Conservation (phyloP, 2,888 invertebrate genomes). For the Chymomyza fuscimana region DNA sequence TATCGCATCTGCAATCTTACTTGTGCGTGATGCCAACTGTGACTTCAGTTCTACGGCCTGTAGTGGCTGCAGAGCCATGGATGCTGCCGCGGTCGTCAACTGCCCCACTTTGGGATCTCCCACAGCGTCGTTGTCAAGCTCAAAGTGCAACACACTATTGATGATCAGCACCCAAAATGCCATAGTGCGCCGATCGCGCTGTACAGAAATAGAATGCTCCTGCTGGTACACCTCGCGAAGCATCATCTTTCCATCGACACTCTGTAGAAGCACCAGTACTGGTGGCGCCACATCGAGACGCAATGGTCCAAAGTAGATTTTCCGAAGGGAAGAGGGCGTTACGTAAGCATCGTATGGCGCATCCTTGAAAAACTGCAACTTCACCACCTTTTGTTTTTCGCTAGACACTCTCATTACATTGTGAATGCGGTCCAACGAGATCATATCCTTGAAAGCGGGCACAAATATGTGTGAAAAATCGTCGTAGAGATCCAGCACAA, state of each 20-base stretch:
- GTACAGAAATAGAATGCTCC: slow-evolving; percentile 62
- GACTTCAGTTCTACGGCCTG: neutral
- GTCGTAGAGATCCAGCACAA: slow-evolving; percentile 75
- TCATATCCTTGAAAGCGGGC: slow-evolving; percentile 75
- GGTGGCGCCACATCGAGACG: slow-evolving; percentile 60
- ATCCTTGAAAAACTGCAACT: slow-evolving; percentile 73
- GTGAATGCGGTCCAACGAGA: slow-evolving; percentile 76
- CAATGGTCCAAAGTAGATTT: slow-evolving; percentile 78
- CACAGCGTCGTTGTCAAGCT: slow-evolving; percentile 46
- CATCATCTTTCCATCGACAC: slow-evolving; percentile 78
- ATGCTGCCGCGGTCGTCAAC: neutral
- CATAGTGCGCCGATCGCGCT: slow-evolving; percentile 61
- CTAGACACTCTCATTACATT: slow-evolving; percentile 69
- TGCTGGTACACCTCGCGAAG: slow-evolving; percentile 77
- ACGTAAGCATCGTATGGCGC: slow-evolving; percentile 76
- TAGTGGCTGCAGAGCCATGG: neutral
- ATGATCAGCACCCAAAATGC: slow-evolving; percentile 76
- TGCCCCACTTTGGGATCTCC: neutral
- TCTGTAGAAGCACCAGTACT: slow-evolving; percentile 75
- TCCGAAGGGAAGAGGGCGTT: slow-evolving; percentile 69
- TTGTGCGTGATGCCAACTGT: neutral
- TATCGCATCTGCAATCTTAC: neutral
- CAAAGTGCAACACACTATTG: slow-evolving; percentile 67
- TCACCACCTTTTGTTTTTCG: slow-evolving; percentile 73
- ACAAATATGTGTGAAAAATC: slow-evolving; percentile 80